These are phyloP conservation scores for Steinernema hermaphroditum DNA, from an alignment of 2,888 invertebrate species.

Conservation along the genomic window DNA sequence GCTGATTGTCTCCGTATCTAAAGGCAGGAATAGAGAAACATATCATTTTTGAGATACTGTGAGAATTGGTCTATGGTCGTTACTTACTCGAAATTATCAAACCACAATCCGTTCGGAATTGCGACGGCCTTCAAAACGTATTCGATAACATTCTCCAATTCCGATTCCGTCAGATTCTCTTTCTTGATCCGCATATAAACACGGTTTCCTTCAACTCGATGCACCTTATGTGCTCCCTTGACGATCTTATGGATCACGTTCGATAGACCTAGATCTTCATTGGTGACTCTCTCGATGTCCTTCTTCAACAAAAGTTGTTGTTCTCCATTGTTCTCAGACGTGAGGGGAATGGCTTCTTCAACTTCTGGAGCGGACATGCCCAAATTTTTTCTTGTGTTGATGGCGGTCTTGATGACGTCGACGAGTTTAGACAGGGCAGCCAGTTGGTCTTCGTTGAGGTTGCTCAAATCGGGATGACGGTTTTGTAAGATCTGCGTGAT, in stretches of 20 bases:
- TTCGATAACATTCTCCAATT: constrained; percentile 59
- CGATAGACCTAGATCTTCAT: constrained; percentile 59
- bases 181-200: constrained; percentile 60
- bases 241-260: constrained; percentile 64
- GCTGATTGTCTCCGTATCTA: constrained; percentile 51
- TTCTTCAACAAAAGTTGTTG: constrained; percentile 59
- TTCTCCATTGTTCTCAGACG: constrained; percentile 39
- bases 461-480: constrained; percentile 34
- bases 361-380: constrained; percentile 38
- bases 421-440: constrained; percentile 39
- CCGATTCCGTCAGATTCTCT: constrained; percentile 48
- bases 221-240: constrained; percentile 57
- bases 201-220: constrained; percentile 62
- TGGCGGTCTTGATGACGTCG: constrained; percentile 35
- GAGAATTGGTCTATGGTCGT: constrained; percentile 35
- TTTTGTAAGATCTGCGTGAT: constrained; percentile 39
- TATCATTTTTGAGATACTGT: neutral
- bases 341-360: constrained; percentile 44
- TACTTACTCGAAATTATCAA: constrained; percentile 62
- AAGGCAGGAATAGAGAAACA: constrained; percentile 15
- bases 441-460: constrained; percentile 38
- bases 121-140: constrained; percentile 63
- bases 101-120: constrained; percentile 61
- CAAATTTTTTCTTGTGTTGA: neutral
- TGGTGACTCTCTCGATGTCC: constrained; percentile 59